Percentiles rank a stretch among this genome's conserved stretches.
phyloP scores from a whole-genome alignment of 2,888 invertebrate species.

The Drosophila suboccidentalis region DNA sequence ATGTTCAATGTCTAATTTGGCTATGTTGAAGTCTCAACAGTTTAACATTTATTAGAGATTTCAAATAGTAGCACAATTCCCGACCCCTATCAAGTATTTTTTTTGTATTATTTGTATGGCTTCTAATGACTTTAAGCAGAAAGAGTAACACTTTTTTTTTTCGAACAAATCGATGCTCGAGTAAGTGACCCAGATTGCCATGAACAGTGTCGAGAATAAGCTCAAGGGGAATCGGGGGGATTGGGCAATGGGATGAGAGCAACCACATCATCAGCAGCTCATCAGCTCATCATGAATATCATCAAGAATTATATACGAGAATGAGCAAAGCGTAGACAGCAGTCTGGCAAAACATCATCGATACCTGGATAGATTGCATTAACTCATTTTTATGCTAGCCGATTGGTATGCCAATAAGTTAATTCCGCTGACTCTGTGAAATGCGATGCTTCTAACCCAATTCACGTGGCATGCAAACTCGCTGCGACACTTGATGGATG shows the following conservation, averaged over 20 bases:
- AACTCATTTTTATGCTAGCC: slow-evolving; percentile 36
- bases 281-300: slow-evolving; percentile 31
- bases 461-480: slow-evolving; percentile 46
- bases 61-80: neutral
- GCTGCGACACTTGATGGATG: slow-evolving; percentile 42
- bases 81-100: neutral
- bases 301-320: slow-evolving; percentile 15
- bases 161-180: slow-evolving; percentile 40
- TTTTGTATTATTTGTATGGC: slow-evolving; percentile 14
- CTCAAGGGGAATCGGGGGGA: slow-evolving; percentile 7
- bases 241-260: slow-evolving; percentile 12
- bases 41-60: neutral
- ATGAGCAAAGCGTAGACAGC: slow-evolving; percentile 21
- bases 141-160: slow-evolving; percentile 57
- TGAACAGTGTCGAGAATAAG: slow-evolving; percentile 29
- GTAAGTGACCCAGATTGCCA: slow-evolving; percentile 58
- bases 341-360: slow-evolving; percentile 45
- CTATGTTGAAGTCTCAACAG: neutral
- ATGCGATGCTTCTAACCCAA: slow-evolving; percentile 75
- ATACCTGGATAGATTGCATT: slow-evolving; percentile 53
- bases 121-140: slow-evolving; percentile 41
- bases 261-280: slow-evolving; percentile 18
- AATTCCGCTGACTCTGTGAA: slow-evolving; percentile 63
- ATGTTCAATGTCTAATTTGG: neutral
- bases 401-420: slow-evolving; percentile 60